Conservation (phyloP, 2,888 invertebrate species). For the Sarcophaga rosellei region DNA sequence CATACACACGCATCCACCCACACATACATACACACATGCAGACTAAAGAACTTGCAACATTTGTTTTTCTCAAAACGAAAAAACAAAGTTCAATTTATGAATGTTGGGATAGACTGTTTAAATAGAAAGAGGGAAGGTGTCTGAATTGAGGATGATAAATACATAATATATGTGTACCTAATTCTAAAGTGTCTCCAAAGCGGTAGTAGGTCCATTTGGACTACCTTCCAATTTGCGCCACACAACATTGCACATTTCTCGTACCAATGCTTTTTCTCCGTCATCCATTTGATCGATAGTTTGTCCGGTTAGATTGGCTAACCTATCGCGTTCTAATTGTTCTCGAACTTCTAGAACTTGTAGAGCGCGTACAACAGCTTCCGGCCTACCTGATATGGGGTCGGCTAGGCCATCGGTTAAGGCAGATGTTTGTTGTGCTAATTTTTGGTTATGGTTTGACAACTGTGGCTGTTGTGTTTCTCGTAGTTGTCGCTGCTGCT, state of each 20-base stretch:
- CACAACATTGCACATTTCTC: conserved; percentile 98
- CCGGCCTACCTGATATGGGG: conserved; percentile 88
- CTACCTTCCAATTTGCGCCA: conserved; percentile 95
- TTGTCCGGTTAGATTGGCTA: conserved; percentile 79
- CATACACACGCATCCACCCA: too few species aligned
- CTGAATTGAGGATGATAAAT: too few species aligned
- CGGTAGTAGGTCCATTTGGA: conserved; percentile 83
- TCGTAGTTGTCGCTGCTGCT: conserved; percentile 51
- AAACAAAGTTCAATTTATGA: conserved; percentile 31
- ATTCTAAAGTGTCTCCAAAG: conserved; percentile 77
- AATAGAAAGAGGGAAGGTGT: neutral
- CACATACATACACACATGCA: too few species aligned
- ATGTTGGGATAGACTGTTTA: neutral
- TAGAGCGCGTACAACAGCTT: conserved; percentile 95
- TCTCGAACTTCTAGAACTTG: conserved; percentile 96
- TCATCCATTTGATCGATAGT: conserved; percentile 87
- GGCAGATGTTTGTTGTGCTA: conserved; percentile 63
- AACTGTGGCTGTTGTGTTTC: conserved; percentile 33
- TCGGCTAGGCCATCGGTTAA: conserved; percentile 71
- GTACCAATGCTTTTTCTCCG: conserved; percentile 94
- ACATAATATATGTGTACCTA: conserved; percentile 24
- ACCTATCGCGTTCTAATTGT: conserved; percentile 88
- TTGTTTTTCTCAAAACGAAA: conserved; percentile 53
- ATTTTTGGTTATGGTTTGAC: conserved; percentile 66
- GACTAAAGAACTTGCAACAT: conserved; percentile 31